phyloP scores from a whole-genome alignment of 2,797 vertebrate species.

The Chrysocyon brachyurus region DNA sequence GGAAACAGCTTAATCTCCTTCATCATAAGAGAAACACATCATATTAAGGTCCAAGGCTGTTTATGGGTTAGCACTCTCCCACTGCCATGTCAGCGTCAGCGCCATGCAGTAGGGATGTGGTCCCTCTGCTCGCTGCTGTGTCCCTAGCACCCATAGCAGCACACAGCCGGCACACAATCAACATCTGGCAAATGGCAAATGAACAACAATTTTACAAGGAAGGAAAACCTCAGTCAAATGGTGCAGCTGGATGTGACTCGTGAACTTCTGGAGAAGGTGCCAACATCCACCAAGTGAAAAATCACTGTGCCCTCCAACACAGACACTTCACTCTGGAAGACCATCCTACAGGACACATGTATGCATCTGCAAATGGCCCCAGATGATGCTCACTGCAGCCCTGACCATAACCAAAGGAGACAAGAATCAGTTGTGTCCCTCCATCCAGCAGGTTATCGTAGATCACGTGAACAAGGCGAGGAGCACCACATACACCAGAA shows the following conservation, averaged over 20 bases:
- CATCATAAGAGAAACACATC: neutral
- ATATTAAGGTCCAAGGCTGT: too few species aligned
- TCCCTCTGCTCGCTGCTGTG: neutral
- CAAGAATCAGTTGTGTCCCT: neutral
- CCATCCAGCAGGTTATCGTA: neutral
- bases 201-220: too few species aligned
- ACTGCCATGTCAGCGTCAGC: neutral
- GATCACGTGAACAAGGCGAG: neutral
- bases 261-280: neutral
- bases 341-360: fast-evolving
- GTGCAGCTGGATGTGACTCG: neutral
- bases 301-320: too few species aligned
- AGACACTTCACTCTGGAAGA: neutral
- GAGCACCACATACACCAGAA: neutral
- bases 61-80: neutral
- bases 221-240: neutral
- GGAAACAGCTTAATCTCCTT: neutral
- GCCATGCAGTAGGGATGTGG: fast-evolving
- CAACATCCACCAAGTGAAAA: neutral
- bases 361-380: neutral
- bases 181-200: fast-evolving
- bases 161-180: too few species aligned
- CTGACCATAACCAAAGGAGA: neutral
- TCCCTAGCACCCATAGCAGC: neutral
- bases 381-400: neutral